Evolutionary conservation across 2,113 vertebrate species (phyloP), one percentile per base, ranked within the genome.

Genomic region (Hippocampus barbouri): DNA sequence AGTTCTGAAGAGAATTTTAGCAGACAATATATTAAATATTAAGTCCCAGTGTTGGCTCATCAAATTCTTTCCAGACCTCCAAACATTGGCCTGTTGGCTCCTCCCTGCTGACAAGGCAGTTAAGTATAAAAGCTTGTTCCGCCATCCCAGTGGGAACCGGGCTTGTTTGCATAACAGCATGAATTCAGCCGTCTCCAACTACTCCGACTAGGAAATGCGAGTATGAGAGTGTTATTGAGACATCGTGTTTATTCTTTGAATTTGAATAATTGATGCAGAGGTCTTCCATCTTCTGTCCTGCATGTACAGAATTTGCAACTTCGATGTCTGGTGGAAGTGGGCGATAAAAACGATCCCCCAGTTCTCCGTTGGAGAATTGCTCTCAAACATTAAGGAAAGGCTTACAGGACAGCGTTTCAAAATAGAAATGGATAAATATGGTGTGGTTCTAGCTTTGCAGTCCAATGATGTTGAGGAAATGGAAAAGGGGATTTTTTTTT

Each of bases 191-290:
- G 9, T 56, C 53, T 56, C 53, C 53, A 23, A 56, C 53, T 23
- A 56, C 53, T 56, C 53, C 8, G 8, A 23, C 53, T n/a, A 56
- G 20, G 53, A 56, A 56, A n/a, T 10, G 53, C 20, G 21, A 56
- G 53, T 56, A n/a, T 23, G 53, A 56, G 53, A 56, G 21, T 56
- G 53, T n/a, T 56, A 56, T n/a, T 56, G 53, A 56, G 53, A 56
- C 21, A 56, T 56, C 41, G 60, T 73, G 72, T 83, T 81, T 79
- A 62, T 67, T 70, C 64, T 79, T 77, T 76, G 62, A 65, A 63
- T 71, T 71, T 80, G 21, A 76, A 78, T 87, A 79, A 85, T 84
- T 79, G 70, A 89, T 76, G 73, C 53, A 25, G 2, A 34, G 65
- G 71, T 75, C 53, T 77, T 79, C 66, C 54, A 69, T 62, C 34